phyloP scores from a whole-genome alignment of 2,797 vertebrate genomes.

The Sarcoramphus papa region DNA sequence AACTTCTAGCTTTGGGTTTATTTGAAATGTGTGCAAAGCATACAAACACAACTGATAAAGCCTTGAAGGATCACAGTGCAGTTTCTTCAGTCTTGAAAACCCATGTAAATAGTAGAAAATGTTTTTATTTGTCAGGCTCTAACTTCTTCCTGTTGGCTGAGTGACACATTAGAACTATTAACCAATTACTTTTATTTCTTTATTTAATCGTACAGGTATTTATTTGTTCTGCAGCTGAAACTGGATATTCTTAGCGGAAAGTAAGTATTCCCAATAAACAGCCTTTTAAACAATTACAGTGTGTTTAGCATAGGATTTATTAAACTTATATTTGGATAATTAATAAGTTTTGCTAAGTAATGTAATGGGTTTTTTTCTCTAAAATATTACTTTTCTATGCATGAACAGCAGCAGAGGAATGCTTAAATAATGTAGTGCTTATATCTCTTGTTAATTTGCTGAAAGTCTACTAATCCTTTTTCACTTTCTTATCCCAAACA shows the following conservation, averaged over 20 bases:
- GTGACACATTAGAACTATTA: neutral
- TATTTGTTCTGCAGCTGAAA: slow-evolving; percentile 96
- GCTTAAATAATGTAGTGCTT: neutral
- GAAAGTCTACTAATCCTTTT: neutral
- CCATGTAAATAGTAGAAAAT: neutral
- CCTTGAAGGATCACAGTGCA: neutral
- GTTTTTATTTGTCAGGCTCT: neutral
- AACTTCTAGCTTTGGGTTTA: neutral
- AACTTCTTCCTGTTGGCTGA: neutral
- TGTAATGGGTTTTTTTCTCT: neutral
- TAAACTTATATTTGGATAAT: neutral
- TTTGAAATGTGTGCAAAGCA: neutral
- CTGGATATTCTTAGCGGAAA: slow-evolving; percentile 97
- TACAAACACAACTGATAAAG: neutral
- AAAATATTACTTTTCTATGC: neutral
- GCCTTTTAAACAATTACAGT: neutral
- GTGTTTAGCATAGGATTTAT: neutral
- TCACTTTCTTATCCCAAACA: neutral
- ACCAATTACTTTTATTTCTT: slow-evolving; percentile 4
- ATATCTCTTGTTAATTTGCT: neutral
- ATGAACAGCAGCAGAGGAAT: neutral
- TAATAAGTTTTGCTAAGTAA: neutral
- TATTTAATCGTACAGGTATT: slow-evolving; percentile 80
- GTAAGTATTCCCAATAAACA: slow-evolving; percentile 75
- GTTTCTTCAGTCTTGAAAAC: neutral